Base-by-base conservation (phyloP, 2,888 invertebrate species). In the Hanleya hanleyi region DNA sequence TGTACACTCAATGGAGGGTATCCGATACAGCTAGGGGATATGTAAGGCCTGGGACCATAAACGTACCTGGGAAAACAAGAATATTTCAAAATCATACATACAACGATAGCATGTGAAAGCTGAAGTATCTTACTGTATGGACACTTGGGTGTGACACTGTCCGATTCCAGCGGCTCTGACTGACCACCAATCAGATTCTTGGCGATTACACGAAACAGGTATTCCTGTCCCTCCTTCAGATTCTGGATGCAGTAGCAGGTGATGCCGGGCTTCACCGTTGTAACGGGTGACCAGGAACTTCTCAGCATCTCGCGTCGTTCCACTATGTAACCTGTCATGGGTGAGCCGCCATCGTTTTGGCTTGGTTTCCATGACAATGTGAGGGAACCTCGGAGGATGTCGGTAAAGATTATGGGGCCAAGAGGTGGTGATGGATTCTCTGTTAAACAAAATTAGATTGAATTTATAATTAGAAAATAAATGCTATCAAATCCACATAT, bases 321-420 rank as follows among this genome's bases (percentile, higher is more conserved):
- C 7, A 87, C 73, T 50, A 83, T 68, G 73, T 87, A 87, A 49
- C 79, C 75, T 22, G 79, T 85, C 70, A 87, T 75, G 15, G 83
- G 80, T 22, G 81, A 74, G 1, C 87, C 87, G 18, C 88, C 88
- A 74, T 86, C 86, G 57, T 79, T 70, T 33, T 75, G 71, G 1
- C 87, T 87, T 37, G 80, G 73, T 12, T 72, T 62, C 87, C 87
- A 87, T 37, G 73, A 69, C 32, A 87, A 49, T 15, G 73, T 73
- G 33, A 81, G 72, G 38, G 77, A 70, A 67, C 77, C 80, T 64
- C 81, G 75, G 6, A 80, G 80, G 47, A 85, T 74, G 51, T 81
- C 78, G 1, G 78, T 76, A 47, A 84, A 78, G 50, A 79, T 77
- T 82, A 98, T 91, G 1, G 83, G 69, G 18, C 76, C 76, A n/a